Base-by-base conservation (phyloP, 1,140 invertebrate species). In the Drosophila lini region DNA sequence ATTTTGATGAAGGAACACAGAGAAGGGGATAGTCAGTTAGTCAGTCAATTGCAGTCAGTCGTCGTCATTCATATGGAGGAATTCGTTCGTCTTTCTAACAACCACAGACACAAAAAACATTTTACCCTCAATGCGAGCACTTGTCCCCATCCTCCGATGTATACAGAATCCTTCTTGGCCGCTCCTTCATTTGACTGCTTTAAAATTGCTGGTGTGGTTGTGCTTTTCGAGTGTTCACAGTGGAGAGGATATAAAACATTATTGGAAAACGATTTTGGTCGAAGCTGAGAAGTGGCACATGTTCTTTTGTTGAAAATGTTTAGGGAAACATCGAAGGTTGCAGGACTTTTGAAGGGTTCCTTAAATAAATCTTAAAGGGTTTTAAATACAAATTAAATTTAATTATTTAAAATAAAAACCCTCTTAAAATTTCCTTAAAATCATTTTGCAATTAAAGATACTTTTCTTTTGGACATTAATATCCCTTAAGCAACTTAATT, bases 101-200 rank as follows among this genome's bases (percentile, higher is more conserved):
- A 25, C 65, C 61, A 34, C 65, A 68, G 38, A 68, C 57, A 50
- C 58, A 59, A 60, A 69, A 78, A 78, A 57, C 56, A 73, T 63
- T 75, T 69, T 56, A 68, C 68, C 42, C 55, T 45, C 64, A n/a
- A 47, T 61, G 31, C 11, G 48, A 52, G 62, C 61, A 63, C 45
- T 71, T 57, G 61, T 67, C 11, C 7, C 40, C 47, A 52, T 62
- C 19, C 25, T 28, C 25, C 5, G 25, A 28, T 28, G 25, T 28
- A 5, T 28, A 28, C 5, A 6, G 25, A 28, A 28, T 47, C 28
- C 53, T 47, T 31, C n/a, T 40, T 45, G 45, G 41, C 34, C 36
- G 13, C 28, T 45, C 15, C n/a, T 56, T 64, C 47, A 48, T 57
- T 53, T 58, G 45, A 48, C 40, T 53, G 55, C 38, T 40, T 57